Evolutionary conservation across 2,113 vertebrate species (phyloP), one percentile per base, ranked within the genome.

Genomic region (Pollimyrus isidori): DNA sequence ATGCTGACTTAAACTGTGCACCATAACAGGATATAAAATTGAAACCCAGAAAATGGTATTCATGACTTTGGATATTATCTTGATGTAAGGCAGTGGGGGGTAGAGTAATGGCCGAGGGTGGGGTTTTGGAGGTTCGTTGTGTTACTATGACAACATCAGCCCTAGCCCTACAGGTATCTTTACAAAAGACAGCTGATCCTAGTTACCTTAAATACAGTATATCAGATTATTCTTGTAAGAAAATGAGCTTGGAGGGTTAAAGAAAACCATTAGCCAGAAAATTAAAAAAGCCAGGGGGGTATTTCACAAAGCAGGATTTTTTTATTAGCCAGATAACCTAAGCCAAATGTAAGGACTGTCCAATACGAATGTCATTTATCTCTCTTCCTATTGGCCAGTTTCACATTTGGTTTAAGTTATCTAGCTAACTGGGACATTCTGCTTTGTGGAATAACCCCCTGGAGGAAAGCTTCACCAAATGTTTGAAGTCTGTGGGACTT

Each of bases 41-140:
- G 85, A 87, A 53, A 53, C 85, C 73, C 85, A 87, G 49, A 87
- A 87, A 87, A 87, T 87, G 30, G 85, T 87, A 56, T 87, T 87
- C 85, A 87, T 87, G 85, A 87, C 50, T 87, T 87, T 87, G 85
- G 85, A 53, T 87, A 56, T 87, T 52, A 87, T 53, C 49, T 53
- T 35, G 48, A 87, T 35, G 73, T 80, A 19, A 39, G 73, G 30
- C 35, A 80, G 73, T 42, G 2, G 73, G 35, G 35, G 35, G 73
- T 42, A 80, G 30, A 17, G 15, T 80, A 80, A 80, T 80, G 73
- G 73, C 35, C 1, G 2, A 42, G 73, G 17, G 73, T 80, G 73
- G 13, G 73, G 73, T 19, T 76, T 42, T 80, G 35, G 73, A 7
- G 35, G 30, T 42, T 42, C 73, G 7, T 42, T 80, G 30, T 80